phyloP scores from a whole-genome alignment of 2,113 vertebrate genomes.

The Lepus timidus region DNA sequence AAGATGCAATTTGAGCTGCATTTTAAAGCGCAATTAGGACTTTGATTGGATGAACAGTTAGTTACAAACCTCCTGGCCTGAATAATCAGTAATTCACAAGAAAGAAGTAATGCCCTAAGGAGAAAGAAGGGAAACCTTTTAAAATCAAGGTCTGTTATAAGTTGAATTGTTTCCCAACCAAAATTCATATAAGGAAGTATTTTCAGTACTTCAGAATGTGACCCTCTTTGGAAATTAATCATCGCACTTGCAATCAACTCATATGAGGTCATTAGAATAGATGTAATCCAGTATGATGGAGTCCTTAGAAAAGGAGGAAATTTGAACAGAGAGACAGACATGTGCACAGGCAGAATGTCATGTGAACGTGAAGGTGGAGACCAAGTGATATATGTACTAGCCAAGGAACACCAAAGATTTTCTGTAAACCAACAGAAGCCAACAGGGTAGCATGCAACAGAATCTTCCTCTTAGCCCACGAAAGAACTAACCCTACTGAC shows the following conservation, averaged over 20 bases:
- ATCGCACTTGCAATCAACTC: not conserved
- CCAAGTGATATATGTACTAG: not conserved
- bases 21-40: not conserved
- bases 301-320: not conserved
- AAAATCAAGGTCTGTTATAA: not conserved
- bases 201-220: not conserved
- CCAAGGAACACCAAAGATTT: not conserved
- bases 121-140: not conserved
- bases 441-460: not conserved
- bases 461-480: not conserved
- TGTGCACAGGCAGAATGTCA: not conserved
- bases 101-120: not conserved
- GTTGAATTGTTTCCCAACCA: not conserved
- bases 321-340: not conserved
- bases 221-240: not conserved
- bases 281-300: not conserved
- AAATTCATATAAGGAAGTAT: not conserved
- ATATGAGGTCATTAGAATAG: not conserved
- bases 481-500: not conserved
- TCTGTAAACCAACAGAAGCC: not conserved
- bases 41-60: not conserved
- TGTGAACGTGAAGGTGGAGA: not conserved
- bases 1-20: not conserved
- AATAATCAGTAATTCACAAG: not conserved
- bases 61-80: no score